Evolutionary conservation across 1,140 invertebrate species (phyloP), one percentile per base, ranked within the genome.

Genomic region (Heliconius congener): DNA sequence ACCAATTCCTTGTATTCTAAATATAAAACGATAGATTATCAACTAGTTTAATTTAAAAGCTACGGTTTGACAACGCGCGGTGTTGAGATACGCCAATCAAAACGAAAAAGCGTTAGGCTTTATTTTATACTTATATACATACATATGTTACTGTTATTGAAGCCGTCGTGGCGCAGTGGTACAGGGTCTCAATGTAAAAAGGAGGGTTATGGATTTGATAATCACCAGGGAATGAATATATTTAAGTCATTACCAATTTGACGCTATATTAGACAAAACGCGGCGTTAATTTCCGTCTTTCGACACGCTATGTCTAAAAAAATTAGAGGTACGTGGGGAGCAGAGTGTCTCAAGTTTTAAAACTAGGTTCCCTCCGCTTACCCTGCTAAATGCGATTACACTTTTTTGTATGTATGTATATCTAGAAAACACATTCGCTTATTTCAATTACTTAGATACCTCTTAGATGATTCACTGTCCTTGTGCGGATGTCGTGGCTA

Each of bases 401-500:
- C 5, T 19, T 18, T n/a, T 18, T 55, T 57, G 8, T 71, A 70
- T 37, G 8, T 71, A 37, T 34, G 16, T 72, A 72, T 18, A 37
- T 19, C 71, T 42, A 18, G 1, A n/a, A 37, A 72, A 72, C 34
- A 72, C 37, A 72, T 72, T 42, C 71, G 16, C 71, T 39, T 72
- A 72, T 23, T 42, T 66, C 60, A 66, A 39, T 75, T 52, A 52
- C 50, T 52, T 75, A 75, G 18, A 75, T 66, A 42, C 19, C 74
- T 23, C 37, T 75, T 42, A 75, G 34, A 30, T 19, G 57, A 66
- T 75, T 66, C 46, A 66, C 55, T 23, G 46, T 75, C 74, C 74
- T 66, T 75, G 50, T 23, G 34, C 73, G 52, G 57, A 57, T n/a
- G n/a, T 66, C 60, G 23, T 30, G 60, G 57, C 74, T 75, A 75